phyloP scores from a whole-genome alignment of 2,797 vertebrate species.

The Halcyon smyrnensis region DNA sequence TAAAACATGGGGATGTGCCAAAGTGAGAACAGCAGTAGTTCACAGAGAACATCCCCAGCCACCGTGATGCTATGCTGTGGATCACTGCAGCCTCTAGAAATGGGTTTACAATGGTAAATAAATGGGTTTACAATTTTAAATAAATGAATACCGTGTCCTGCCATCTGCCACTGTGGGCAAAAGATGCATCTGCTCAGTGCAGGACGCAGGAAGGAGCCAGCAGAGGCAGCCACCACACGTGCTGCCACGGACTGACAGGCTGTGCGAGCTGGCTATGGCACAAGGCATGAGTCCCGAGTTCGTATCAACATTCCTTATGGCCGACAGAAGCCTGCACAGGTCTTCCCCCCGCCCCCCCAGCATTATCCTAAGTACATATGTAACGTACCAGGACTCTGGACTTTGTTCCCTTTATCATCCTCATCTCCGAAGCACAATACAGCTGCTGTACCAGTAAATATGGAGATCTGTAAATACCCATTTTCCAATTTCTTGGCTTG shows the following conservation, averaged over 20 bases:
- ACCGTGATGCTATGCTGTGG: fast-evolving
- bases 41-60: neutral
- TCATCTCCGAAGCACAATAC: neutral
- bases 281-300: fast-evolving
- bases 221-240: neutral
- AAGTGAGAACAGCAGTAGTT: neutral
- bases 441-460: neutral
- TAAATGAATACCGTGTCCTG: neutral
- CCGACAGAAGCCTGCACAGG: neutral
- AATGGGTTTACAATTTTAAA: neutral
- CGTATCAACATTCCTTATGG: neutral
- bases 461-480: neutral
- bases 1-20: neutral
- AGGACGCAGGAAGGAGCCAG: neutral
- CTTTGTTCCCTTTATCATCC: neutral
- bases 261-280: neutral
- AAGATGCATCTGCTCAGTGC: neutral
- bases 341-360: neutral
- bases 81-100: neutral
- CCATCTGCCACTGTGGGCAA: neutral
- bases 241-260: neutral
- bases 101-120: neutral
- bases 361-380: neutral
- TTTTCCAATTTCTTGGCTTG: neutral
- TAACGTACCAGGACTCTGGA: neutral